Evolutionary conservation across 2,888 invertebrate species (phyloP), one percentile per base, ranked within the genome.

Genomic region (Clistopyga incitator): DNA sequence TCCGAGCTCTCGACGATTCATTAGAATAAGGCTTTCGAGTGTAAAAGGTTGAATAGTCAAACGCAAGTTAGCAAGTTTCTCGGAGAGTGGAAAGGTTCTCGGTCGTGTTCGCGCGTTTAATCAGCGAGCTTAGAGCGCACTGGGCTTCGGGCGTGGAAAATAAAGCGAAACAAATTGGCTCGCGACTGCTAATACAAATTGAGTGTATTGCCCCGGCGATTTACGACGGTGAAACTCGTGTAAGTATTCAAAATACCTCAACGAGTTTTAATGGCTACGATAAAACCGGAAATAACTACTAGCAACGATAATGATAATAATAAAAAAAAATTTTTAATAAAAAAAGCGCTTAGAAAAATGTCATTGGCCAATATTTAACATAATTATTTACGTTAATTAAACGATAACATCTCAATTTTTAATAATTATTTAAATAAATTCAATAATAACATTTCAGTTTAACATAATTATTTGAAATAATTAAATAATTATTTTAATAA

Each of bases 141-240:
- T 54, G 38, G 56, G 23, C 42, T 25, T 56, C 54, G 47, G 25
- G 23, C 38, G 42, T n/a, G 56, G 42, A 71, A 71, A 71, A 71
- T 71, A 15, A 56, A 71, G 42, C 56, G 25, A 0, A 25, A 56
- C 71, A 45, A 71, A 71, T 56, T 56, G 38, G 38, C 54, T 61
- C 29, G 61, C n/a, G 61, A 61, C 29, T 61, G 61, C 61, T 61
- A 61, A 61, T 61, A 61, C 61, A 61, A 61, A 61, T 61, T 61
- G 56, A 56, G 56, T 25, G n/a, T 47, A 67, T 47, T 67, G 25
- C 47, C 8, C 50, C n/a, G 25, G 50, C 25, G 71, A 71, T 71
- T 71, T 71, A 71, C 56, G 56, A 56, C 56, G 56, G 71, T 71
- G 56, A 56, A 71, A 71, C 20, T 38, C n/a, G 20, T 15, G 20